These are phyloP conservation scores for Sipha flava DNA, from an alignment of 1,140 invertebrate species.

Conservation along the genomic window DNA sequence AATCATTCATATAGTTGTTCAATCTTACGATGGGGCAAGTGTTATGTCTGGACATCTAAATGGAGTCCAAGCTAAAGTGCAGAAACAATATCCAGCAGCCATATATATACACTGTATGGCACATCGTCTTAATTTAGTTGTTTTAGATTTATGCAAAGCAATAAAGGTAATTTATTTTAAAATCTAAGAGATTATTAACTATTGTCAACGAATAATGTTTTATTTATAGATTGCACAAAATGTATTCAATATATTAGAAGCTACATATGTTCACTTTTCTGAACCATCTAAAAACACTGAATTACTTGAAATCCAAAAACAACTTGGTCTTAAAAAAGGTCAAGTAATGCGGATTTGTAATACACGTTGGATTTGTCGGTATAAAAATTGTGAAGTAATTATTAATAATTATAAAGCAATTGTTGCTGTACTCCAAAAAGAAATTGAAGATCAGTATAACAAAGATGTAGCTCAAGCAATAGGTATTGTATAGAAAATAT, in stretches of 20 bases:
- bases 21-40: constrained; percentile 33
- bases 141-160: constrained; percentile 29
- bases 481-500: too few species aligned
- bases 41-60: constrained; percentile 18
- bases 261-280: constrained; percentile 16
- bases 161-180: constrained; percentile 5
- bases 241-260: too few species aligned
- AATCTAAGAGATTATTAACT: too few species aligned
- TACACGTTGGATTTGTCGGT: background rate
- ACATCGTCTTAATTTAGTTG: constrained; percentile 35
- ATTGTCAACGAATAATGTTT: background rate
- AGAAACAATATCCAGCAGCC: constrained; percentile 29
- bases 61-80: constrained; percentile 6
- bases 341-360: background rate
- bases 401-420: too few species aligned
- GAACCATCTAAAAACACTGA: background rate
- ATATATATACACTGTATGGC: constrained; percentile 36
- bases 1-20: background rate
- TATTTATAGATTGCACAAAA: background rate
- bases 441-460: too few species aligned
- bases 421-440: too few species aligned
- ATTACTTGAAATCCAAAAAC: background rate
- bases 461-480: too few species aligned
- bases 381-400: background rate
- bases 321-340: background rate